Evolutionary conservation across 1,140 invertebrate species (phyloP), one percentile per base, ranked within the genome.

Genomic region (Marisa cornuarietis): DNA sequence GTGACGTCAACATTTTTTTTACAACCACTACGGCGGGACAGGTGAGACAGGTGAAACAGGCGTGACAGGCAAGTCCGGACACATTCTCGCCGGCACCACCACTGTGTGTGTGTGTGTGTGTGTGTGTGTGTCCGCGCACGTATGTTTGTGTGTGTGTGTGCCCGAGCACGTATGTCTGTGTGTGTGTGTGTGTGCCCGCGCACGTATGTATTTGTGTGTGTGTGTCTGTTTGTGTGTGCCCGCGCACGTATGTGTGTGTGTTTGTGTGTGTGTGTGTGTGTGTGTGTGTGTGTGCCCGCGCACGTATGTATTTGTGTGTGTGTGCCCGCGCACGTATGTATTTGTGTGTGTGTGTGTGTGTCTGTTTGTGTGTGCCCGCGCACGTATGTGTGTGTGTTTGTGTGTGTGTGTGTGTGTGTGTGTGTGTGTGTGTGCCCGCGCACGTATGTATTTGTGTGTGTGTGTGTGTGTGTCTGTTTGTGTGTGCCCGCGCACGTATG

Each of bases 171-270:
- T n/a, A n/a, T n/a, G 69, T 71, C 9, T 71, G 52, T 71, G 69
- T 71, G 69, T 71, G 69, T 71, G 69, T 71, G 69, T n/a, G 66
- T 24, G 69, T n/a, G n/a, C n/a, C n/a, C n/a, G n/a, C n/a, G n/a
- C n/a, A n/a, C n/a, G n/a, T n/a, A n/a, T n/a, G n/a, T n/a, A n/a
- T 71, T 13, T 71, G 52, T 71, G 69, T 71, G 69, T 71, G 69
- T 71, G 69, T 71, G 69, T n/a, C n/a, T n/a, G 69, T 71, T 13
- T 71, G 52, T 71, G 69, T 71, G 69, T 71, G 69, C n/a, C n/a
- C n/a, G n/a, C n/a, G n/a, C n/a, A n/a, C n/a, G n/a, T n/a, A n/a
- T n/a, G n/a, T n/a, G n/a, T n/a, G n/a, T n/a, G n/a, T n/a, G 69
- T 71, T 13, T 71, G 52, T 71, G 69, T 71, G 69, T 71, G 69